Evolutionary conservation across 2,797 vertebrate species (phyloP), one percentile per base, ranked within the genome.

Genomic region (Rhadinocentrus ornatus): DNA sequence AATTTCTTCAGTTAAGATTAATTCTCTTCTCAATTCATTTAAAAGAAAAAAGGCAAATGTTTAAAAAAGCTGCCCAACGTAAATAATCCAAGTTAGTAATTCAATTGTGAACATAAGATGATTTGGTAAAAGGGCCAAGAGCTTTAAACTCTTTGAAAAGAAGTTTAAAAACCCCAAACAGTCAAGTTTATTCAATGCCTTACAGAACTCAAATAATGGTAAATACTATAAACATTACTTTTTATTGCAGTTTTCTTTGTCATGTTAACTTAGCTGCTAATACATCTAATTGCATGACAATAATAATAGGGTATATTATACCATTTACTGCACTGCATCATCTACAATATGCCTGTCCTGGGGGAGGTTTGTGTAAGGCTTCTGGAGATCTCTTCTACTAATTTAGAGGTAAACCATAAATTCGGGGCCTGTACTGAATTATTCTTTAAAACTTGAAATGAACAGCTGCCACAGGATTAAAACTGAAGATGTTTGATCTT

Each of bases 361-460:
- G 83, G 65, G 75, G 75, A 86, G 79, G 79, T 89, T 88, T 86
- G 71, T 81, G 80, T 81, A 79, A 83, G 88, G 84, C 54, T 81
- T 85, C 69, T 83, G 80, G 69, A 86, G 66, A 83, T 69, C 53
- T 77, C 67, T 78, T 82, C 75, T 76, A 72, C 73, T 83, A 55
- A 63, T 72, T 69, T 66, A 80, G 75, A 84, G 73, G 80, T 79
- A 70, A 63, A 54, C 54, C 46, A 56, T 86, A 71, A 59, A 69
- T 80, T 72, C 71, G 74, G 79, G 82, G 80, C 80, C 84, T 84
- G 77, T 73, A 83, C 77, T 84, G 71, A 89, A 89, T 78, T 85
- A 85, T 89, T 80, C 73, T 89, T 90, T 87, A 58, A 88, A 91
- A 91, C 88, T 89, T 88, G 80, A 89, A 87, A 80, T 81, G 2